These are phyloP conservation scores for Apostichopus californicus DNA, from an alignment of 35 echinoderm and acorn worm species.

Conservation along the genomic window DNA sequence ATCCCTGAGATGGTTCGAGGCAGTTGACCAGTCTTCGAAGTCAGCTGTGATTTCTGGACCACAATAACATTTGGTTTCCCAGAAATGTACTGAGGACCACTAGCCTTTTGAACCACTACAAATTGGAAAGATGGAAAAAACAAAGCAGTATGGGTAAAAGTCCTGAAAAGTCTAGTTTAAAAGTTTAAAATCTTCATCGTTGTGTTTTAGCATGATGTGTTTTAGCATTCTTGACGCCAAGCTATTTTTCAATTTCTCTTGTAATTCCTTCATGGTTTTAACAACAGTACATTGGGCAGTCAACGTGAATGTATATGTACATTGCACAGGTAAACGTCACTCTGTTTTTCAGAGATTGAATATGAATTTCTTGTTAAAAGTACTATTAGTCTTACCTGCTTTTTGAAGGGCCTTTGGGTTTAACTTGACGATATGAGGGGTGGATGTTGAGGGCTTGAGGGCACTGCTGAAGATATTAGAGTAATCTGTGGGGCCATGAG, in stretches of 20 bases:
- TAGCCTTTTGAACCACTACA: conserved; percentile 59
- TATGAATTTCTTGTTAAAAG: too few relatives aligned
- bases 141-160: not conserved
- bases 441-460: not conserved
- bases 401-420: conserved; percentile 37
- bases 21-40: conserved; percentile 40
- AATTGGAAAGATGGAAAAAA: not conserved
- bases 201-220: too few relatives aligned
- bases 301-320: too few relatives aligned
- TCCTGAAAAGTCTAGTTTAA: not conserved
- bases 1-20: conserved; percentile 29
- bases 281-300: too few relatives aligned
- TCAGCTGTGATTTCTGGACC: conserved; percentile 72
- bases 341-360: too few relatives aligned
- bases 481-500: not conserved
- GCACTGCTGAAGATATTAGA: not conserved
- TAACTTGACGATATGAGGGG: conserved; percentile 10
- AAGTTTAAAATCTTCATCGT: too few relatives aligned
- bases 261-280: too few relatives aligned
- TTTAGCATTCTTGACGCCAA: too few relatives aligned
- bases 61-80: conserved; percentile 76
- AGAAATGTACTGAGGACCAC: conserved; percentile 6
- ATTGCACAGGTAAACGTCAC: too few relatives aligned
- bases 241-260: too few relatives aligned
- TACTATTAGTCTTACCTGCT: not conserved